phyloP scores from a whole-genome alignment of 2,888 invertebrate species.

The Nemurella pictetii region DNA sequence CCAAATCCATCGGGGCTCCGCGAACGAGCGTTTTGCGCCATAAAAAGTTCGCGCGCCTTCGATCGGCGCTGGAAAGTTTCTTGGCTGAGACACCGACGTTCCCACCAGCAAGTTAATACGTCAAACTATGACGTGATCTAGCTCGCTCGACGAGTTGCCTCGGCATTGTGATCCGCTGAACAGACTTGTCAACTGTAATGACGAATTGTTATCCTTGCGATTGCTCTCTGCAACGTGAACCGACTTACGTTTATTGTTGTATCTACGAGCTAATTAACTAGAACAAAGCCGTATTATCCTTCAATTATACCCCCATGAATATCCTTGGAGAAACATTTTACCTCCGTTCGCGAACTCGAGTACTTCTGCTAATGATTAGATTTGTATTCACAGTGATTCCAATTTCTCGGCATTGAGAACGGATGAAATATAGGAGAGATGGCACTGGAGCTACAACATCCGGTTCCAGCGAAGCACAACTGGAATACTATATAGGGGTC shows the following conservation, averaged over 20 bases:
- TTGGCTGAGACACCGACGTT: neutral
- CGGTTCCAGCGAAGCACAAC: neutral
- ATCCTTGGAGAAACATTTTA: conserved; percentile 11
- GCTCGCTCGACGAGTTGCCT: neutral
- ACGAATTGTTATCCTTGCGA: conserved; percentile 17
- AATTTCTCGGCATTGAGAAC: neutral
- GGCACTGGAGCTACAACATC: neutral
- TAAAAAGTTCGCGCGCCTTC: neutral
- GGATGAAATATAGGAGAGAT: neutral
- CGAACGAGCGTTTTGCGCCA: neutral
- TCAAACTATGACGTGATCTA: conserved; percentile 6
- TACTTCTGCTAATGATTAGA: conserved; percentile 5
- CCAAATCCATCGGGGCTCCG: neutral
- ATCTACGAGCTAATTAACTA: conserved; percentile 5
- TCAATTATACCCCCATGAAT: conserved; percentile 9
- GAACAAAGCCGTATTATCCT: conserved; percentile 23
- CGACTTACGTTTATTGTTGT: conserved; percentile 4
- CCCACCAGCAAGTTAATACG: conserved; percentile 1
- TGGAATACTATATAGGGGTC: too few species aligned
- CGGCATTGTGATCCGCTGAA: conserved; percentile 9
- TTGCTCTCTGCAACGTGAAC: conserved; percentile 20
- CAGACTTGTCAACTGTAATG: neutral
- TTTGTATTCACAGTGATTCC: neutral
- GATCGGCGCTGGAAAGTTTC: conserved; percentile 6
- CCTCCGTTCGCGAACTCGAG: neutral